Base-by-base conservation (phyloP, 2,113 vertebrate genomes). In the Anoplopoma fimbria region DNA sequence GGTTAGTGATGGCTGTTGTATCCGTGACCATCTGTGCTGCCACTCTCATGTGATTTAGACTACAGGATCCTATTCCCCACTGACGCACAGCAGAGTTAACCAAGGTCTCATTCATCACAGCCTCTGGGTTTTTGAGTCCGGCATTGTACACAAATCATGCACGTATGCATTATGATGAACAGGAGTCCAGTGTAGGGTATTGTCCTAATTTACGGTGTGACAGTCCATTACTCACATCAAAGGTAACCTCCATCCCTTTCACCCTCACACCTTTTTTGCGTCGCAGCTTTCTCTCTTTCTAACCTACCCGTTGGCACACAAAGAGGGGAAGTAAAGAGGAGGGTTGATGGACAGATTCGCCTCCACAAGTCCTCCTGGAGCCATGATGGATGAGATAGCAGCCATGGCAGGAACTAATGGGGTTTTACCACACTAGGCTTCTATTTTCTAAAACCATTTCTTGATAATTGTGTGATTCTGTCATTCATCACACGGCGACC, bases 121-220 rank as follows among this genome's bases (percentile, higher is more conserved):
- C 45, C 6, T 31, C 53, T 33, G 45, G 67, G 47, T 77, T 77
- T 77, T 77, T 62, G 25, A 83, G 29, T 77, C 70, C 33, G 72
- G 27, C 82, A 51, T 36, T 76, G 69, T 64, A 36, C 75, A 83
- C 80, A 84, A 78, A 83, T 89, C 78, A 81, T 60, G 10, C 69
- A 70, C 12, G 2, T 62, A 75, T 69, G 67, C 60, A 77, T 77
- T 81, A 67, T 75, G 69, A 71, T 86, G 57, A 83, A 79, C 40
- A 70, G 47, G 19, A 68, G n/a, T 62, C 25, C 27, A 34, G 36
- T 53, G 58, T 31, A 19, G 23, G 9, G 29, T 27, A 34, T 74
- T 87, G 88, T 83, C 88, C 85, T 89, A 45, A 78, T 91, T 93
- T 85, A 81, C 40, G 69, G 23, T 6, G 1, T 51, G 79, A 64